These are phyloP conservation scores for Nomada flava DNA, from an alignment of 2,888 invertebrate genomes.

Conservation along the genomic window DNA sequence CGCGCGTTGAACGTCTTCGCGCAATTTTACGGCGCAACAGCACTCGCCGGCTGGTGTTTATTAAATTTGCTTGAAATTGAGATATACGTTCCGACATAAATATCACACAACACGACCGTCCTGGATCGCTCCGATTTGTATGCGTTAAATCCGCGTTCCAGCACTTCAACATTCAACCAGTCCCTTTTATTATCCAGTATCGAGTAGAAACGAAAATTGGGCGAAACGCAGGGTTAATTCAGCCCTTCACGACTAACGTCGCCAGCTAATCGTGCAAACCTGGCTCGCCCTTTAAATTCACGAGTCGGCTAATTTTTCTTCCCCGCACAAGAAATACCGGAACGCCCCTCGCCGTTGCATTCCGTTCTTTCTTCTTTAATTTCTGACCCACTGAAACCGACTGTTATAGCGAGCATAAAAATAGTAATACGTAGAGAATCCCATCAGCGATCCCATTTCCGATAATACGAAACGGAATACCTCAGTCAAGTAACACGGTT, in stretches of 20 bases:
- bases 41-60: not conserved
- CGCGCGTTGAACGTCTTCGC: constrained; percentile 7
- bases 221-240: constrained; percentile 35
- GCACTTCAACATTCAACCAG: not conserved
- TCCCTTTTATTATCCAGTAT: not conserved
- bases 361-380: not conserved
- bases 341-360: not conserved
- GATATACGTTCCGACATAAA: constrained; percentile 20
- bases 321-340: not conserved
- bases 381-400: not conserved
- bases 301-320: constrained; percentile 10
- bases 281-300: constrained; percentile 28
- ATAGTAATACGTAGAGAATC: not conserved
- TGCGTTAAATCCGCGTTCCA: constrained; percentile 3
- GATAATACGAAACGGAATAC: too few relatives aligned
- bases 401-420: not conserved
- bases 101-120: not conserved
- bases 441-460: not conserved
- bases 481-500: too few relatives aligned
- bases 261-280: constrained; percentile 21
- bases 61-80: constrained; percentile 19
- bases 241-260: constrained; percentile 46
- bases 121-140: constrained; percentile 8
- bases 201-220: constrained; percentile 1
- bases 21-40: constrained; percentile 17